These are phyloP conservation scores for Gadus chalcogrammus DNA, from an alignment of 2,113 vertebrate species.

Conservation along the genomic window DNA sequence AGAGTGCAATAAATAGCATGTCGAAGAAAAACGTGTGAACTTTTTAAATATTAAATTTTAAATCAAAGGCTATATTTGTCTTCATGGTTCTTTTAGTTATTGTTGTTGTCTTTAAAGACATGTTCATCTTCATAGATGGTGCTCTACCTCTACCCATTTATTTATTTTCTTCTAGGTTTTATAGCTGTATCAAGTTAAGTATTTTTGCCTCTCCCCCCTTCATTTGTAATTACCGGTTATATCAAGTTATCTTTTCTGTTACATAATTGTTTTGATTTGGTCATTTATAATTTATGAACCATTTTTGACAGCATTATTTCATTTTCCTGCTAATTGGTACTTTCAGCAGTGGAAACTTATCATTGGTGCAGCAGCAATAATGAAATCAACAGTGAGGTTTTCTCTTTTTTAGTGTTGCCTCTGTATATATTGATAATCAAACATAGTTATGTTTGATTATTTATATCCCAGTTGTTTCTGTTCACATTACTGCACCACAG, in stretches of 20 bases:
- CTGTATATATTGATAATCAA: constrained; percentile 93
- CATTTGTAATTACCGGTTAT: constrained; percentile 93
- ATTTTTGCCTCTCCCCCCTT: constrained; percentile 61
- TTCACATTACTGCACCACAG: constrained; percentile 70
- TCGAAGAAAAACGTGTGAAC: constrained; percentile 64
- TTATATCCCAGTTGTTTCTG: constrained; percentile 71
- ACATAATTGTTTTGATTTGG: constrained; percentile 79
- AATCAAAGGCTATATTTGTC: constrained; percentile 62
- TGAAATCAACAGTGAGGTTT: constrained; percentile 60
- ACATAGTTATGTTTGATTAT: constrained; percentile 73
- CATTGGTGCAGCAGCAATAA: constrained; percentile 74
- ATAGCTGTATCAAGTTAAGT: constrained; percentile 75
- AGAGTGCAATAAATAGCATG: constrained; percentile 86
- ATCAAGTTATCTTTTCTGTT: constrained; percentile 81
- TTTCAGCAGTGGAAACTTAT: constrained; percentile 69
- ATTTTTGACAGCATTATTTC: constrained; percentile 57
- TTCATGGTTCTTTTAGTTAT: constrained; percentile 67
- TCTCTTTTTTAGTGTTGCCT: constrained; percentile 56
- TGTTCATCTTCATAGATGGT: constrained; percentile 80
- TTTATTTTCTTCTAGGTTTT: constrained; percentile 75
- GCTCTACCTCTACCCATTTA: constrained; percentile 89
- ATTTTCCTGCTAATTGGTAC: constrained; percentile 70
- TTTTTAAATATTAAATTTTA: constrained; percentile 61
- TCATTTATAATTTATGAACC: constrained; percentile 92
- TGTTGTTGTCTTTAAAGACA: constrained; percentile 70